Percentiles rank a stretch among this genome's conserved stretches.
phyloP scores from a whole-genome alignment of 2,113 vertebrate genomes.

The Illadopsis cleaveri region DNA sequence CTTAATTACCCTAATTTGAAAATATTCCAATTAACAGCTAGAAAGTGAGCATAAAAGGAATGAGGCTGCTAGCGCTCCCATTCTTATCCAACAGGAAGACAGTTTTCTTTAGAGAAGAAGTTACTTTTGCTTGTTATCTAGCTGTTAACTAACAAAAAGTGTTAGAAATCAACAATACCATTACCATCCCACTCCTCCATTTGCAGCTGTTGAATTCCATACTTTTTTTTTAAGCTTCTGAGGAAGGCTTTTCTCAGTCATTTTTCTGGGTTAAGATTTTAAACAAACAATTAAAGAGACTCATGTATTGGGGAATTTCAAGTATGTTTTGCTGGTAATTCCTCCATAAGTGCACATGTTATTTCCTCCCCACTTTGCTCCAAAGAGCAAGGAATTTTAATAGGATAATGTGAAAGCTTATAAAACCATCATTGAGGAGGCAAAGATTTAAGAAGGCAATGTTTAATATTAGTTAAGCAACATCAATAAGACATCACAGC shows the following conservation, averaged over 20 bases:
- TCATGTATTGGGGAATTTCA: not conserved
- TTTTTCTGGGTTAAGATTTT: not conserved
- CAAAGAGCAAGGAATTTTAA: not conserved
- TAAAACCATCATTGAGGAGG: not conserved
- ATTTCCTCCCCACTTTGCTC: not conserved
- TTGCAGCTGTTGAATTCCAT: not conserved
- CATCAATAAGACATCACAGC: not conserved
- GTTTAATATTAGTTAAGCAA: not conserved
- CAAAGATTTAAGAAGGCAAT: not conserved
- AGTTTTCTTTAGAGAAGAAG: not conserved
- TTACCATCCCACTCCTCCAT: not conserved
- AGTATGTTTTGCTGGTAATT: not conserved
- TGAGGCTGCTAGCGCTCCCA: not conserved
- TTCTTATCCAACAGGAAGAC: not conserved
- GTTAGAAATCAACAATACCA: not conserved
- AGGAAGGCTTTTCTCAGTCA: not conserved
- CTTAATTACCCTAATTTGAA: not conserved
- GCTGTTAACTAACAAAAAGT: not conserved
- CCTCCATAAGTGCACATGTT: not conserved
- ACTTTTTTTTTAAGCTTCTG: not conserved
- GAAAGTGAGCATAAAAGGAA: not conserved
- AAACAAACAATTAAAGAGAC: not conserved
- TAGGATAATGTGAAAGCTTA: not conserved
- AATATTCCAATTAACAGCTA: not conserved
- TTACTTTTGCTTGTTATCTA: not conserved